A percentile compares a stretch with the other conserved stretches of the same genome.
Conservation (phyloP, 2,113 vertebrate genomes). For the Tetraodon nigroviridis region DNA sequence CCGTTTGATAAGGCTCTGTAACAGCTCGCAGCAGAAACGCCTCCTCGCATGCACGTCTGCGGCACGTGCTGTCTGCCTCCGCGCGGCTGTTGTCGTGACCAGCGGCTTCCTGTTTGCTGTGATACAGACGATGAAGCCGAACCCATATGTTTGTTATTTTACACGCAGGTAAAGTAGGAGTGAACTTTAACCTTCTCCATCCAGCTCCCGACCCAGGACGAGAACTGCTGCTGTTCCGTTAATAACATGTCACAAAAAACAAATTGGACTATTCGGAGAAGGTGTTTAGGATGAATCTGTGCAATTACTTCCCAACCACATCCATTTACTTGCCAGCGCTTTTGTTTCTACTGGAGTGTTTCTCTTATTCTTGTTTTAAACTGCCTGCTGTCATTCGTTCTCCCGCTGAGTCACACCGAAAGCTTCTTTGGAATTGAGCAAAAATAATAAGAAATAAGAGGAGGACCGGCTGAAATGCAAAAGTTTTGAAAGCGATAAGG, state of each 20-base stretch:
- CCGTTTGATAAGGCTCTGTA: constrained; percentile 73
- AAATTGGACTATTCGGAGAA: background rate
- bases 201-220: too few relatives aligned
- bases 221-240: too few relatives aligned
- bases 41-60: constrained; percentile 32
- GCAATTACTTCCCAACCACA: constrained; percentile 1
- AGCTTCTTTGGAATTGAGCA: constrained; percentile 7
- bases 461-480: background rate
- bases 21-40: constrained; percentile 70
- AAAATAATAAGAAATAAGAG: background rate
- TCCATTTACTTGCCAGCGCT: constrained; percentile 26
- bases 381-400: background rate
- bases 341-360: constrained; percentile 33
- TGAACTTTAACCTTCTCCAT: too few relatives aligned
- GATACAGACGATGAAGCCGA: too few relatives aligned
- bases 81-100: too few relatives aligned
- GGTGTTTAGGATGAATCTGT: constrained; percentile 18
- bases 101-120: too few relatives aligned
- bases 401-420: constrained; percentile 10
- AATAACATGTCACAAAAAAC: too few relatives aligned
- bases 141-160: too few relatives aligned
- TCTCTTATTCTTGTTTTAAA: constrained; percentile 21
- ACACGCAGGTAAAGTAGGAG: too few relatives aligned
- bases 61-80: background rate
- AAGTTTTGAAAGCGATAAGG: background rate